These are phyloP conservation scores for Acomys russatus DNA, from an alignment of 2,797 vertebrate species.

Conservation along the genomic window DNA sequence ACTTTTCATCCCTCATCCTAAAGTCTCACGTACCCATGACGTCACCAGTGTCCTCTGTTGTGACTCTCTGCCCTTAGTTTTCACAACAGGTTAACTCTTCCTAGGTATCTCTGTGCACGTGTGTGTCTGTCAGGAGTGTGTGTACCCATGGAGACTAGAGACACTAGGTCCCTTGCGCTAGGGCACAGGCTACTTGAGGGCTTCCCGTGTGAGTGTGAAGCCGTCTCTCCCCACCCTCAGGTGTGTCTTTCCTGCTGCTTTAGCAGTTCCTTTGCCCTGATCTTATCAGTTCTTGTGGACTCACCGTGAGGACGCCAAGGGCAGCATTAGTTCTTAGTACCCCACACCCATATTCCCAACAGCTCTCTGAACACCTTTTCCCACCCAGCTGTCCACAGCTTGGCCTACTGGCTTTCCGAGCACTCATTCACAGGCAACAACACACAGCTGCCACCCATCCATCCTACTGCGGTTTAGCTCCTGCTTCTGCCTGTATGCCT, in stretches of 20 bases:
- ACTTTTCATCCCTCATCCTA: not conserved
- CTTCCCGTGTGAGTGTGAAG: too few relatives aligned
- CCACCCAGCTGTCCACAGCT: not conserved
- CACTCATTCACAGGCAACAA: not conserved
- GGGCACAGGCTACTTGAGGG: not conserved
- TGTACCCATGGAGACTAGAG: rapidly evolving
- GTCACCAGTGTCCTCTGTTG: not conserved
- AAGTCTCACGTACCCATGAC: not conserved
- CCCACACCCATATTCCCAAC: not conserved
- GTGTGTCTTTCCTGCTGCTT: not conserved
- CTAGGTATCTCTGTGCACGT: not conserved
- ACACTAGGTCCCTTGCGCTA: not conserved
- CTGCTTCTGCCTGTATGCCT: not conserved
- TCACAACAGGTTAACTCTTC: not conserved
- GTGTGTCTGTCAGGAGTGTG: not conserved
- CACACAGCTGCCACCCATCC: not conserved
- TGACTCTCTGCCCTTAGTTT: not conserved
- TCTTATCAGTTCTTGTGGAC: not conserved
- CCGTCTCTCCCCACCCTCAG: not conserved
- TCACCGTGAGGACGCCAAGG: not conserved
- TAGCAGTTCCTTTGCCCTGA: not conserved
- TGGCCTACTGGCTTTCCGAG: not conserved
- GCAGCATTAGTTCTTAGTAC: not conserved
- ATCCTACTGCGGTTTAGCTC: not conserved
- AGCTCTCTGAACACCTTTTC: not conserved